Base-by-base conservation (phyloP, 2,113 vertebrate genomes). In the Candoia aspera region DNA sequence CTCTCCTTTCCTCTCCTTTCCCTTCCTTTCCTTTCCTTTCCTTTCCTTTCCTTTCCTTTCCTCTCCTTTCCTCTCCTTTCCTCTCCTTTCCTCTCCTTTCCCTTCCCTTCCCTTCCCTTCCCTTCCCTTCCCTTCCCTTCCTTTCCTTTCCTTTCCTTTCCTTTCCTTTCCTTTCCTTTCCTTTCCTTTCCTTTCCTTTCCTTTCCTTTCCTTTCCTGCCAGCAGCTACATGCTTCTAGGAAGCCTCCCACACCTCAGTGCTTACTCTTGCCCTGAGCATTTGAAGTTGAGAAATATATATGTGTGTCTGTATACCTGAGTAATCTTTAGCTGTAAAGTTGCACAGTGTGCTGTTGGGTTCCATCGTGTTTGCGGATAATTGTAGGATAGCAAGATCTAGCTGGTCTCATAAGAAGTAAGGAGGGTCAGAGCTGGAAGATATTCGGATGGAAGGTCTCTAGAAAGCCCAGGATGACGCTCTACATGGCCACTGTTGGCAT, bases 331-430 rank as follows among this genome's bases (percentile, higher is more conserved):
- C 64, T 79, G n/a, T 68, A 13, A 2, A 19, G 6, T 37, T 37
- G n/a, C 6, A 3, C 6, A 0, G 0, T 73, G 8, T 1, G n/a
- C n/a, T 79, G n/a, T 37, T 15, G 17, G n/a, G 15, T 73, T 37
- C n/a, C 68, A 37, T 73, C 19, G n/a, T 33, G 15, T 6, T 33
- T 37, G 68, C 37, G 37, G n/a, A 79, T 33, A 73, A 79, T 79
- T 79, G 68, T 37, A 79, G 68, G 68, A 17, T 6, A 8, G 15
- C 2, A 37, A 79, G n/a, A 79, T 37, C 19, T 79, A n/a, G 15
- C n/a, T 37, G 68, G 0, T 2, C n/a, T 73, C n/a, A 79, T n/a
- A 15, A 19, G 15, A 79, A 33, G 15, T 79, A 49, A 49, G 49
- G 3, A 49, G 49, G 49, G 49, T 49, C 49, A 49, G 49, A 49